Conservation (phyloP, 2,888 invertebrate genomes). For the Anodontia alba region DNA sequence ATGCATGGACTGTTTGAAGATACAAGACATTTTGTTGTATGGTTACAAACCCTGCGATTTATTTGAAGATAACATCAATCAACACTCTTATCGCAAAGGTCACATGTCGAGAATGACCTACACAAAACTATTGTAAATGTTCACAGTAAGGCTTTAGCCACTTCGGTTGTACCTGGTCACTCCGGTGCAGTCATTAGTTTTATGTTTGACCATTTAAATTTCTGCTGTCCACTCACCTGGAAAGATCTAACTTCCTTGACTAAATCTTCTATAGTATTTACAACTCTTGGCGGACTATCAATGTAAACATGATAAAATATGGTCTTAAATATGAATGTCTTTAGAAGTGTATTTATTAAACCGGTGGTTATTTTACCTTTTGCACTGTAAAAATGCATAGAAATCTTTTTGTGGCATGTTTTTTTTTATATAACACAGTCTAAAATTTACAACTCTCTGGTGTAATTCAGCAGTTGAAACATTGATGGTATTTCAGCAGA, state of each 20-base stretch:
- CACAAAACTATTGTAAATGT: background rate
- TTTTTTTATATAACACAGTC: too few species aligned
- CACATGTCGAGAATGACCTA: constrained; percentile 3
- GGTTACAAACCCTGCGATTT: constrained; percentile 9
- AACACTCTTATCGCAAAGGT: background rate
- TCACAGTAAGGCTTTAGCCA: background rate
- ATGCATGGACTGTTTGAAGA: background rate
- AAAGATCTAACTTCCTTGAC: constrained; percentile 3
- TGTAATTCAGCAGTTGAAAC: too few species aligned
- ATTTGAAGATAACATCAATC: constrained; percentile 11
- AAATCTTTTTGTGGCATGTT: too few species aligned
- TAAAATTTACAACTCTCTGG: too few species aligned
- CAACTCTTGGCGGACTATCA: background rate
- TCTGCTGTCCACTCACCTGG: background rate
- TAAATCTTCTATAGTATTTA: background rate
- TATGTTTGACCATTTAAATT: constrained; percentile 3
- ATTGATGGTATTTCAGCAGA: too few species aligned
- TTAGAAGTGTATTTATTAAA: too few species aligned
- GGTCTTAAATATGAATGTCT: too few species aligned
- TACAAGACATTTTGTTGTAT: constrained; percentile 12
- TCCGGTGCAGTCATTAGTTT: background rate
- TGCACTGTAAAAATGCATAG: too few species aligned
- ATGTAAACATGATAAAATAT: too few species aligned
- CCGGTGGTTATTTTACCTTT: too few species aligned
- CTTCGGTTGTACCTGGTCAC: constrained; percentile 1